These are phyloP conservation scores for Sialis lutaria DNA, from an alignment of 2,888 invertebrate genomes.

Conservation along the genomic window DNA sequence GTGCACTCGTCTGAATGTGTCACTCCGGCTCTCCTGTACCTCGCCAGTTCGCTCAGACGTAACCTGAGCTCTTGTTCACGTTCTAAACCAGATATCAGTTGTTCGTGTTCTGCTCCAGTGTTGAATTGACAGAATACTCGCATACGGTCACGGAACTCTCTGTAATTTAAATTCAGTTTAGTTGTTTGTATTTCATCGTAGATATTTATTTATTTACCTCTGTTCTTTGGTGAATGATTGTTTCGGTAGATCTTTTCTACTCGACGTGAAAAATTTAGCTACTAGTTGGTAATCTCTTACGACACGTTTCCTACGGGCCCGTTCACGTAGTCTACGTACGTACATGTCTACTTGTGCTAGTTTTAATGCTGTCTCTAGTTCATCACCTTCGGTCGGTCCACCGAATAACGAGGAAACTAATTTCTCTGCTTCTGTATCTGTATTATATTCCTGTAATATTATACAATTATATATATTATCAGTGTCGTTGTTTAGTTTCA, in stretches of 20 bases:
- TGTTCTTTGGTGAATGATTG: conserved; percentile 54
- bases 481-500: not conserved
- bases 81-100: conserved; percentile 59
- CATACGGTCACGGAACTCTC: conserved; percentile 69
- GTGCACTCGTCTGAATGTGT: conserved; percentile 69
- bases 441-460: conserved; percentile 66
- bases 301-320: conserved; percentile 75
- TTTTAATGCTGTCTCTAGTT: conserved; percentile 77
- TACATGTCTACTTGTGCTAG: conserved; percentile 88
- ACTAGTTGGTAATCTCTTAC: conserved; percentile 84
- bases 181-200: not conserved
- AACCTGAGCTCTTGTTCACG: conserved; percentile 71
- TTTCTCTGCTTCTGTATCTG: conserved; percentile 65
- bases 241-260: conserved; percentile 23
- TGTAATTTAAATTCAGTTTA: conserved; percentile 16
- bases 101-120: conserved; percentile 68
- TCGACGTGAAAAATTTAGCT: conserved; percentile 59
- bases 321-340: conserved; percentile 61
- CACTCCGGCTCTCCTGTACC: conserved; percentile 74
- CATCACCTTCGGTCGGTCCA: conserved; percentile 69
- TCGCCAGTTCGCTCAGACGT: conserved; percentile 64
- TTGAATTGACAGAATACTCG: conserved; percentile 78
- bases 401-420: conserved; percentile 72
- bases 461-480: not conserved
- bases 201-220: conserved; percentile 29